Conservation (phyloP, 1,140 invertebrate species). For the Phymastichus coffea region DNA sequence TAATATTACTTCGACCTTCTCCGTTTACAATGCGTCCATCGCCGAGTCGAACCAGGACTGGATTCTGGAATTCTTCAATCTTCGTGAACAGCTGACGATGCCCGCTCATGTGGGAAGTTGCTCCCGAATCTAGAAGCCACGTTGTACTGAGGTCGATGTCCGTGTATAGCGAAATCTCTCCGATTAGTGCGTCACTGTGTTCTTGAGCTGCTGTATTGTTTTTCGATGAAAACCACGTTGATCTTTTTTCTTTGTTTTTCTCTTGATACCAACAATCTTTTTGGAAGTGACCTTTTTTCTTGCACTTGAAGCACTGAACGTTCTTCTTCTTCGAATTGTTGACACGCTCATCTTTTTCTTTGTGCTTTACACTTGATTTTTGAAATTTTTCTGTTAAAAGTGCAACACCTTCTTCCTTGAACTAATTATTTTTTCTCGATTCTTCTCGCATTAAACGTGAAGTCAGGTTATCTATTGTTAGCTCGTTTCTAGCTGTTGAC, state of each 20-base stretch:
- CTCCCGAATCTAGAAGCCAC: neutral
- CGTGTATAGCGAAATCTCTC: neutral
- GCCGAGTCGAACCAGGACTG: neutral
- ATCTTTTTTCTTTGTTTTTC: neutral
- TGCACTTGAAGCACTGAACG: neutral
- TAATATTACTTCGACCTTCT: neutral
- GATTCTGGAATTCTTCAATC: neutral
- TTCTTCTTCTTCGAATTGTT: neutral
- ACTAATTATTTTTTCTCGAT: neutral
- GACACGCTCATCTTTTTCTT: neutral
- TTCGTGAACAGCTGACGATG: neutral
- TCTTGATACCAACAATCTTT: neutral
- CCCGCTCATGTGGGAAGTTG: neutral
- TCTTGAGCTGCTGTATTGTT: too few relatives aligned
- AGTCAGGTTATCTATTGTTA: constrained; percentile 29
- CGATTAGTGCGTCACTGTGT: too few relatives aligned
- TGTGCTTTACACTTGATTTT: neutral
- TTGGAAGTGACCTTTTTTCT: neutral
- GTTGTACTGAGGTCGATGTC: neutral
- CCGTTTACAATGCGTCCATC: neutral
- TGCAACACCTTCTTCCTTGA: neutral
- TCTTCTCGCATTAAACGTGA: constrained; percentile 37
- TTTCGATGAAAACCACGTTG: too few relatives aligned
- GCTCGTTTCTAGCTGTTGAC: constrained; percentile 27
- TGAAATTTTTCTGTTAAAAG: neutral